Conservation (phyloP, 64 coral and sea anemone species). For the Actinia tenebrosa region DNA sequence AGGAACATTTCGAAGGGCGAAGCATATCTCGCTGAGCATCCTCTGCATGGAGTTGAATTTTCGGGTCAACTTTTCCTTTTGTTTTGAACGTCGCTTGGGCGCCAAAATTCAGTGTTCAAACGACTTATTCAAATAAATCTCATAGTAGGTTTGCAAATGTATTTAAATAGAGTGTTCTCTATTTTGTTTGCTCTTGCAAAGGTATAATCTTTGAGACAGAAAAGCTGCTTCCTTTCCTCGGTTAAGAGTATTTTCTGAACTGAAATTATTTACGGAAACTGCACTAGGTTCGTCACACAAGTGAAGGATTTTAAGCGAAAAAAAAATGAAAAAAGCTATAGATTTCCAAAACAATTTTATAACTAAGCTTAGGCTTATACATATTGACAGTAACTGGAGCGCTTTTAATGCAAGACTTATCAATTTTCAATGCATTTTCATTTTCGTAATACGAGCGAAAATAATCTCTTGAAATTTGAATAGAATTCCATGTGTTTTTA, state of each 20-base stretch:
- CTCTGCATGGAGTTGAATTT: background rate
- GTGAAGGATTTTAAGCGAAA: background rate
- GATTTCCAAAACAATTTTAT: too few species aligned
- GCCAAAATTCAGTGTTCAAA: background rate
- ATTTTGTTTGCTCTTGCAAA: background rate
- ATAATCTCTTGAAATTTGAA: too few species aligned
- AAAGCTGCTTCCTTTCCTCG: background rate
- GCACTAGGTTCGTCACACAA: background rate
- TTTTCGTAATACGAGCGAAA: too few species aligned
- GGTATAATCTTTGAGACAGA: background rate
- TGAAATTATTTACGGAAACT: background rate
- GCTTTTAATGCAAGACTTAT: too few species aligned
- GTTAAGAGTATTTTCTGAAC: background rate
- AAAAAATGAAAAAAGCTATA: too few species aligned
- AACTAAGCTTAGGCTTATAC: too few species aligned
- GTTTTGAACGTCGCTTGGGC: background rate
- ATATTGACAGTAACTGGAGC: too few species aligned
- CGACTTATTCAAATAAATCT: background rate
- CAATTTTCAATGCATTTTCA: too few species aligned
- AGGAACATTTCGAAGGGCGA: background rate
- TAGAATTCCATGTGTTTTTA: background rate
- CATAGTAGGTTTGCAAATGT: background rate
- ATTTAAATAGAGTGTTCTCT: background rate
- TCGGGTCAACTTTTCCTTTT: background rate
- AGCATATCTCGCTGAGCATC: background rate